Evolutionary conservation across 2,888 invertebrate genomes (phyloP), one percentile per base, ranked within the genome.

Genomic region (Oscheius sp.): DNA sequence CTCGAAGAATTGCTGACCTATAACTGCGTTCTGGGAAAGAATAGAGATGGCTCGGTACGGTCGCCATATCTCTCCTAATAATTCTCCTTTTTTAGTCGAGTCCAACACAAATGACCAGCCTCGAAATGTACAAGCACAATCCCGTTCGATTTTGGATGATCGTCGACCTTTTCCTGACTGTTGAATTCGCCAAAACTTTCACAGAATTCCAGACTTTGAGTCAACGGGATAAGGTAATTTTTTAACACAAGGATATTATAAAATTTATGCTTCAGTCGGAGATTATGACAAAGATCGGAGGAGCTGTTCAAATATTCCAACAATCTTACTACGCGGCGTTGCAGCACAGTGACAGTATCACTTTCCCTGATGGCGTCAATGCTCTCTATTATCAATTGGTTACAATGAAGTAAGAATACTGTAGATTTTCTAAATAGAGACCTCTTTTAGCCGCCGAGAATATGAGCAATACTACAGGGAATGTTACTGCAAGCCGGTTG

Each of bases 151-250:
- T 78, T 49, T 84, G 84, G 84, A 84, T 82, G 82, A 74, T 81
- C 16, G 73, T 75, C 18, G 84, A 84, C 64, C 72, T 81, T 2
- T 72, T 76, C 25, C 72, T 84, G 5, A 63, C 76, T 45, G 76
- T 76, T 3, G 84, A 84, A 55, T 84, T 82, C 49, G 82, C 81
- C 18, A 84, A 84, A 52, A 78, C 78, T 0, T 84, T 82, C 66
- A 56, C 70, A 0, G 59, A 74, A 12, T 84, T 82, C 72, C 59
- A 73, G 21, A 66, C 52, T 13, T 74, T 84, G 12, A 25, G 52
- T 9, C 71, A 74, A 25, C 23, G 72, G 18, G 83, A 83, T 53
- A 78, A 80, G 76, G 81, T 82, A 69, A 1, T 21, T 3, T 13
- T 49, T 49, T 49, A 49, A 7, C 3, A 49, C 3, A 13, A 49